Conservation (phyloP, 92 coral and sea anemone species). For the Parazoanthus atlanticus region DNA sequence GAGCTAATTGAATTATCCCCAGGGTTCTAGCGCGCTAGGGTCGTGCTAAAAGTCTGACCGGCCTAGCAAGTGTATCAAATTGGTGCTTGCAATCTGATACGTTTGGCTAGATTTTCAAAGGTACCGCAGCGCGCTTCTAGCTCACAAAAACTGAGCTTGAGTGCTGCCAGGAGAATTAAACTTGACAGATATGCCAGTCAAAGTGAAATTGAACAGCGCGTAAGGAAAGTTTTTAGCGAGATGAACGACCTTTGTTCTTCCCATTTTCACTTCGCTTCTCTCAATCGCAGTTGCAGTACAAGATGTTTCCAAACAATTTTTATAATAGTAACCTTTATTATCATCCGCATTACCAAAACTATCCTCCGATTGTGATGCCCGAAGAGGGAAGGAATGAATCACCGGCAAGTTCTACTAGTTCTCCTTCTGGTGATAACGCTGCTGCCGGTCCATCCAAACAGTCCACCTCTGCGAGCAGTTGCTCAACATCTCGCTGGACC, state of each 20-base stretch:
- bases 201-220: background rate
- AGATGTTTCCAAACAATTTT: constrained; percentile 25
- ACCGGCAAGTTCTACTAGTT: too few species aligned
- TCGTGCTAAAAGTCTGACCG: too few species aligned
- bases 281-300: background rate
- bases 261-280: background rate
- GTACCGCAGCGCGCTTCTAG: too few species aligned
- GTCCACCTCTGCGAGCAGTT: background rate
- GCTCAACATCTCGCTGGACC: constrained; percentile 9
- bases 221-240: background rate
- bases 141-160: constrained; percentile 28
- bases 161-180: constrained; percentile 23
- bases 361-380: too few species aligned
- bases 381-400: too few species aligned
- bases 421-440: background rate
- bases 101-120: too few species aligned
- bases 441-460: background rate
- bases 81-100: too few species aligned
- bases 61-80: too few species aligned
- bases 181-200: too few species aligned
- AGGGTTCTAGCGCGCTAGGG: too few species aligned
- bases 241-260: background rate
- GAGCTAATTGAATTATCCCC: too few species aligned
- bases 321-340: background rate
- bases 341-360: too few species aligned